Evolutionary conservation across 2,888 invertebrate species (phyloP).

Genomic region (Leptinotarsa rubiginosa): DNA sequence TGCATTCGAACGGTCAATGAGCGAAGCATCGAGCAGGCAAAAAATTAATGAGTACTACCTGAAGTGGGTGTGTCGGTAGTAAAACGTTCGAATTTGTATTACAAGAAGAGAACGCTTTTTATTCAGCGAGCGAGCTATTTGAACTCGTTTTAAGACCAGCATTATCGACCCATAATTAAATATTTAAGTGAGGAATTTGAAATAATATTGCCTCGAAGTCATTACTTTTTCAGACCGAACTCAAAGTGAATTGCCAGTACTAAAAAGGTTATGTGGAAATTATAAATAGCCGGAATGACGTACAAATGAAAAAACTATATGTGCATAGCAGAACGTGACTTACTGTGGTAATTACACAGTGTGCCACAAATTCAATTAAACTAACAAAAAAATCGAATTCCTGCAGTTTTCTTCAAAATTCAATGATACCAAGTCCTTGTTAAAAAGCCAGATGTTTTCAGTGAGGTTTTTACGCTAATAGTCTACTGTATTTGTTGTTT

Average conservation of each 20-base stretch:
- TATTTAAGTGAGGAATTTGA: conserved; percentile 26
- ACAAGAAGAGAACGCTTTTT: conserved; percentile 27
- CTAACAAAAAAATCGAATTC: conserved; percentile 2
- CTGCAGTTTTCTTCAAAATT: neutral
- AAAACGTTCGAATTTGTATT: conserved; percentile 52
- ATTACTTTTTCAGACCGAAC: neutral
- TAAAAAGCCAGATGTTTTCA: too few relatives aligned
- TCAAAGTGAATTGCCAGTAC: neutral
- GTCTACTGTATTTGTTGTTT: too few relatives aligned
- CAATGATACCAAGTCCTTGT: neutral
- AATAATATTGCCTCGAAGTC: conserved; percentile 19
- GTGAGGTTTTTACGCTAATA: too few relatives aligned
- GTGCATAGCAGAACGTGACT: too few relatives aligned
- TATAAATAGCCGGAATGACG: conserved; percentile 3
- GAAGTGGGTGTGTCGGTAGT: conserved; percentile 58
- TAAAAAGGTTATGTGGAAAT: conserved; percentile 21
- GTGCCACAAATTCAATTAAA: neutral
- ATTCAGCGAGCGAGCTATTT: conserved; percentile 15
- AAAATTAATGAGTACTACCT: conserved; percentile 60
- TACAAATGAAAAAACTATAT: neutral
- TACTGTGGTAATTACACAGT: conserved; percentile 2
- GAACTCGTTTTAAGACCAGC: conserved; percentile 37
- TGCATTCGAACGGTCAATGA: neutral
- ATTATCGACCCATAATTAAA: conserved; percentile 32
- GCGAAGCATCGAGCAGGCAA: conserved; percentile 41